Evolutionary conservation across 2,113 vertebrate genomes (phyloP), one percentile per base, ranked within the genome.

Genomic region (Puntigrus tetrazona): DNA sequence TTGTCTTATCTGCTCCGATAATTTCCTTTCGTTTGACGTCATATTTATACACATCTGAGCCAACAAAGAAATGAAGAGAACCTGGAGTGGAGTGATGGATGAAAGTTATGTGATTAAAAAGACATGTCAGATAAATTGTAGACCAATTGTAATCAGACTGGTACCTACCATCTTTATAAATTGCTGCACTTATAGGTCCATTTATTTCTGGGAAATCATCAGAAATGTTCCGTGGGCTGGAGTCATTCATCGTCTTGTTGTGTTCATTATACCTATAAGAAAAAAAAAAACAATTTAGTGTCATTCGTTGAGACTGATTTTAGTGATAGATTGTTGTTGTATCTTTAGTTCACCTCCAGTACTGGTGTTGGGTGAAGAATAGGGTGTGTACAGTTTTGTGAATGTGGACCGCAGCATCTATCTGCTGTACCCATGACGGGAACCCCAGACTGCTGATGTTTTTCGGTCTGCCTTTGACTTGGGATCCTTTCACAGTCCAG

Each of bases 31-130:
- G 87, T 81, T 61, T 89, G 86, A 87, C 86, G 89, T 94, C 85
- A 10, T 92, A 94, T 83, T 93, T 91, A 84, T 90, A 89, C 81
- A 94, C 93, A 52, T 92, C 86, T 52, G 92, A 84, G 81, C 93
- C 92, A 20, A 91, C 52, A 87, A 95, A 95, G 86, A 95, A 94
- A 89, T 92, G 89, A 85, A 95, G 91, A 84, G 92, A 93, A 76
- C 89, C 94, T 95, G 81, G 38, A 16, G 7, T 18, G 29, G 11
- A 75, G 45, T 11, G 27, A 75, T 11, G 43, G 14, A 75, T 57
- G 18, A 78, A 78, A 14, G 79, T 69, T 45, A 63, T 18, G 20
- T n/a, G 18, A 50, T 18, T 73, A 34, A 59, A 75, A 36, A 65
- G 11, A 65, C 36, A 47, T 22, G 25, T 63, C 10, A 1, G 5